Percentiles rank a stretch among this genome's conserved stretches.
These are phyloP conservation scores for Patella pellucida DNA, from an alignment of 2,888 invertebrate species.

Conservation along the genomic window DNA sequence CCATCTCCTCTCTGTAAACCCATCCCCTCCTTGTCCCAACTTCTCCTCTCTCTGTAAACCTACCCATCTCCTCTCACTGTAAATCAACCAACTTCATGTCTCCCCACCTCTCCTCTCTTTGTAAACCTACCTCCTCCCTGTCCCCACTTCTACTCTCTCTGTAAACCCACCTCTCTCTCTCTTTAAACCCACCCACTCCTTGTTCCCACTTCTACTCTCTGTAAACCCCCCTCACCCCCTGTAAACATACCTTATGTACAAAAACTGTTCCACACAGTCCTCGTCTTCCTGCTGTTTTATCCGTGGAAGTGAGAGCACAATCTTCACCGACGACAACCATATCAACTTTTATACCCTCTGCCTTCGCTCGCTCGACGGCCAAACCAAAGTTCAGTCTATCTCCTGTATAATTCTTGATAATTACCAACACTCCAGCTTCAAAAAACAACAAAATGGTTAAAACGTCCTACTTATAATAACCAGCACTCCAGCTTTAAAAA, in stretches of 20 bases:
- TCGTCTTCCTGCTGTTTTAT: conserved; percentile 76
- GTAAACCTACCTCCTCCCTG: too few relatives aligned
- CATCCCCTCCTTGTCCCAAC: too few relatives aligned
- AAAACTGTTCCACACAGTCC: conserved; percentile 76
- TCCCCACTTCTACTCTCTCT: too few relatives aligned
- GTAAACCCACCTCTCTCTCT: not conserved
- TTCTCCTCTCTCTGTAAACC: not conserved
- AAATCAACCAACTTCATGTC: too few relatives aligned
- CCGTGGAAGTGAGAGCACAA: conserved; percentile 75
- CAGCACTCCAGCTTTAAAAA: conserved; percentile 36
- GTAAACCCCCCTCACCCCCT: not conserved
- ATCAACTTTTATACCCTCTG: conserved; percentile 75
- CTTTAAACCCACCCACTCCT: not conserved
- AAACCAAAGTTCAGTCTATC: conserved; percentile 69
- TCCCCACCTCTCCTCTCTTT: too few relatives aligned
- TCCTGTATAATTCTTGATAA: conserved; percentile 70
- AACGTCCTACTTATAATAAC: conserved; percentile 41
- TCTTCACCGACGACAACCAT: conserved; percentile 80
- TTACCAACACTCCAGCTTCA: conserved; percentile 62
- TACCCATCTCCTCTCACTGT: conserved; percentile 40
- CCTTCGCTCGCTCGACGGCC: conserved; percentile 64
- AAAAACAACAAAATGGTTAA: not conserved
- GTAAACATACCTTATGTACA: conserved; percentile 70
- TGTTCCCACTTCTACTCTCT: not conserved
- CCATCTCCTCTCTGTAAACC: not conserved